phyloP scores from a whole-genome alignment of 1,140 invertebrate species.

The Antheraea mylitta region DNA sequence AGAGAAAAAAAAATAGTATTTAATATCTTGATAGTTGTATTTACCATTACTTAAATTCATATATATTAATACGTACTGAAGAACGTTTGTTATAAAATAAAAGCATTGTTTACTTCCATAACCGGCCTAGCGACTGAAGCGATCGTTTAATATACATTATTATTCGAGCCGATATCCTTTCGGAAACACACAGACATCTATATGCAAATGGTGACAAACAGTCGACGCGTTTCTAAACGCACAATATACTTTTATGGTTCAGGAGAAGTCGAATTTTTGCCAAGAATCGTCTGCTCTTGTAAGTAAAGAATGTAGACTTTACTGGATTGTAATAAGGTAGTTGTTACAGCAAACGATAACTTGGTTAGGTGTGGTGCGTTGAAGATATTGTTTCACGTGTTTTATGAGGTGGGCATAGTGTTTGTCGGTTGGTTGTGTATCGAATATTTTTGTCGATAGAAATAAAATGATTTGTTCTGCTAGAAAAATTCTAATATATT shows the following conservation, averaged over 20 bases:
- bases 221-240: constrained; percentile 70
- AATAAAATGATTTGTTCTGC: background rate
- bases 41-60: too few relatives aligned
- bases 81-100: background rate
- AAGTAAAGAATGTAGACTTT: constrained; percentile 27
- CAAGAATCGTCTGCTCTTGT: constrained; percentile 18
- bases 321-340: constrained; percentile 21
- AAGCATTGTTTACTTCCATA: background rate
- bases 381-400: constrained; percentile 76
- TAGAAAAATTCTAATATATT: too few relatives aligned
- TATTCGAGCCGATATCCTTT: constrained; percentile 23
- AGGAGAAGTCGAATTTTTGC: constrained; percentile 62
- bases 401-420: constrained; percentile 65
- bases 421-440: background rate
- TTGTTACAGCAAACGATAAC: constrained; percentile 6
- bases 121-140: background rate
- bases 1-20: too few relatives aligned
- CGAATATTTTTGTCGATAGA: background rate
- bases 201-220: constrained; percentile 77
- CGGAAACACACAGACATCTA: constrained; percentile 50
- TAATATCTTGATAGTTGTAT: too few relatives aligned
- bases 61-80: too few relatives aligned
- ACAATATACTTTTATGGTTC: constrained; percentile 76
- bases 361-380: constrained; percentile 40
- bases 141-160: background rate